phyloP scores from a whole-genome alignment of 2,113 vertebrate species.

The Xyrauchen texanus region DNA sequence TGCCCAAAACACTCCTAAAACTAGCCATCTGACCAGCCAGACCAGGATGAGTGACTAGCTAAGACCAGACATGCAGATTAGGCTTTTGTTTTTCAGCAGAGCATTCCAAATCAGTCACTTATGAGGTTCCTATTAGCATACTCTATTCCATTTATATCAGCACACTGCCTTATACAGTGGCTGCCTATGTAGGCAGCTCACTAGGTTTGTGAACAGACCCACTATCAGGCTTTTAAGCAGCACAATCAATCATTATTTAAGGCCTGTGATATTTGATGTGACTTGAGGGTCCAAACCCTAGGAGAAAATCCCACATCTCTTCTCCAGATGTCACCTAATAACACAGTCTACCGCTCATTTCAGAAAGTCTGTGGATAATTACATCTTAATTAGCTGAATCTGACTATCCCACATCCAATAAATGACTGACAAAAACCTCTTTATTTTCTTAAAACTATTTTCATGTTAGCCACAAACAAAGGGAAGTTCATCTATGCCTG shows the following conservation, averaged over 20 bases:
- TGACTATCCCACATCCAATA: conserved; percentile 65
- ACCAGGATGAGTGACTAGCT: too few relatives aligned
- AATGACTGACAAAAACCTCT: conserved; percentile 45
- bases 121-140: too few relatives aligned
- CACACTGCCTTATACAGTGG: too few relatives aligned
- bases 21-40: too few relatives aligned
- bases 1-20: too few relatives aligned
- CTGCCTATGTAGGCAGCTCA: too few relatives aligned
- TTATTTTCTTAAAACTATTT: not conserved
- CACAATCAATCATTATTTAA: conserved; percentile 31
- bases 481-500: conserved; percentile 20
- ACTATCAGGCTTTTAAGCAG: conserved; percentile 26
- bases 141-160: too few relatives aligned
- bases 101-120: too few relatives aligned
- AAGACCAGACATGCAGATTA: too few relatives aligned
- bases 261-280: conserved; percentile 55
- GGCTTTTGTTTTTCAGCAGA: too few relatives aligned
- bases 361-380: conserved; percentile 53
- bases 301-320: conserved; percentile 41
- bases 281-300: not conserved
- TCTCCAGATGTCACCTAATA: conserved; percentile 59
- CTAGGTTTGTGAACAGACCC: too few relatives aligned
- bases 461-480: conserved; percentile 53
- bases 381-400: conserved; percentile 52
- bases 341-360: conserved; percentile 56